A percentile compares a stretch with the other conserved stretches of the same genome.
phyloP scores from a whole-genome alignment of 2,888 invertebrate species.

The Andrena hattorfiana region DNA sequence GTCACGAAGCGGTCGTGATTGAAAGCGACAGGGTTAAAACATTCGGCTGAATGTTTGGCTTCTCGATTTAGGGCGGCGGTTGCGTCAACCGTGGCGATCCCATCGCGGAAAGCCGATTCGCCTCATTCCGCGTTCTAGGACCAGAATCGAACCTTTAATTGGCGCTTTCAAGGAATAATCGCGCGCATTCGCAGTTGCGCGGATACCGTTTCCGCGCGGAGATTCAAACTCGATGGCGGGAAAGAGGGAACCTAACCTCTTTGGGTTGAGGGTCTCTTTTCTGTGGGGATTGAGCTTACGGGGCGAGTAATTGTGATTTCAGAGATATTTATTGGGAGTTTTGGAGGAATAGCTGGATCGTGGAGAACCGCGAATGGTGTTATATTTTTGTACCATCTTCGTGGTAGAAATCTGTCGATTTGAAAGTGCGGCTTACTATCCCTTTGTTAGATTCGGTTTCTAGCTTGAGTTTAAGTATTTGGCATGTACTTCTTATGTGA shows the following conservation, averaged over 20 bases:
- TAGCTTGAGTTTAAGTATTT: no score
- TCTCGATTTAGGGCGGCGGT: conserved; percentile 1
- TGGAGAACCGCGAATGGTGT: conserved; percentile 2
- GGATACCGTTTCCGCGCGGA: not conserved
- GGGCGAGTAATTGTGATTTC: not conserved
- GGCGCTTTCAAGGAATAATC: conserved; percentile 3
- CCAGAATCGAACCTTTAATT: conserved; percentile 27
- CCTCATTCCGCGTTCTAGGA: not conserved
- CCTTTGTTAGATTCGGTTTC: conserved; percentile 2
- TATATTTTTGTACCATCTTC: conserved; percentile 39
- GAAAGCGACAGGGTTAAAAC: not conserved
- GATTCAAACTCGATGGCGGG: conserved; percentile 9
- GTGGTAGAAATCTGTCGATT: conserved; percentile 26
- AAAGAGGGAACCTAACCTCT: not conserved
- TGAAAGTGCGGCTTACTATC: conserved; percentile 29
- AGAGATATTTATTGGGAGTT: not conserved
- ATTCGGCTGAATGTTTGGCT: not conserved
- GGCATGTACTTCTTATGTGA: not conserved
- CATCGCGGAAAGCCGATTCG: conserved; percentile 13
- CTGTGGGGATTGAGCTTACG: no score
- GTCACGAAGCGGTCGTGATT: not conserved
- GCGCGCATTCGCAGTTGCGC: conserved; percentile 11
- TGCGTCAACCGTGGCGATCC: conserved; percentile 6
- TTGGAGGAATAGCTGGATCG: not conserved
- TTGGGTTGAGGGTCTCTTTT: not conserved